Evolutionary conservation across 2,797 vertebrate species (phyloP).

Genomic region (Phylloscopus collybita): DNA sequence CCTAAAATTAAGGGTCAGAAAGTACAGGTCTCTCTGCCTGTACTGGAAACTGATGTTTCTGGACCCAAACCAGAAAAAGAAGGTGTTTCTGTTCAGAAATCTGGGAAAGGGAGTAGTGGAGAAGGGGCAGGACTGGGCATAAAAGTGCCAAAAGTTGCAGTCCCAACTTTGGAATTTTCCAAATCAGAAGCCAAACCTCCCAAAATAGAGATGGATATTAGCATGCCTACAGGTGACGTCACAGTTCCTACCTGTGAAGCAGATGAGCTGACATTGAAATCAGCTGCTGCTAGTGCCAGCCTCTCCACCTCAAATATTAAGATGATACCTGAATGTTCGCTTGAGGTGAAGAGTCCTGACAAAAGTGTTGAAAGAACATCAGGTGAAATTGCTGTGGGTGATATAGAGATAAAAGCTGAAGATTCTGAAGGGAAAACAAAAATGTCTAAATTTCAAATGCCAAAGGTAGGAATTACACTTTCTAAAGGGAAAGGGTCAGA

Average conservation of each 20-base stretch:
- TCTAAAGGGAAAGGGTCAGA: slow-evolving; percentile 3
- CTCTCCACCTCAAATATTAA: neutral
- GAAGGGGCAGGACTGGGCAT: neutral
- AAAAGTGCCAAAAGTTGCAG: neutral
- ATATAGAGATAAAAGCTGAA: neutral
- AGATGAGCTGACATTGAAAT: neutral
- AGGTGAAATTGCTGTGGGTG: neutral
- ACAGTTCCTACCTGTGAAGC: neutral
- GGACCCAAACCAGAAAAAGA: neutral
- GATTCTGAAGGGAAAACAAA: slow-evolving; percentile 22
- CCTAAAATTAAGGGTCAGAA: slow-evolving; percentile 62
- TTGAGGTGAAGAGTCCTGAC: neutral
- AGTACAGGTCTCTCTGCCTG: slow-evolving; percentile 2
- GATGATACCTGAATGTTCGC: neutral
- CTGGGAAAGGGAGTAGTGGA: neutral
- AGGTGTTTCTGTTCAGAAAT: neutral
- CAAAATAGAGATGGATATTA: neutral
- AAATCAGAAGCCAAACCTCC: neutral
- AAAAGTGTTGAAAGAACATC: neutral
- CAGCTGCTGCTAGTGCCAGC: neutral
- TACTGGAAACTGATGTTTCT: neutral
- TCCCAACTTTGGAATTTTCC: neutral
- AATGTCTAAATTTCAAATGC: slow-evolving; percentile 74
- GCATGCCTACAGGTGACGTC: neutral
- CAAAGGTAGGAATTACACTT: slow-evolving; percentile 65